Conservation (phyloP, 37 sponge, comb jelly and placozoan species). For the Agelas oroides region DNA sequence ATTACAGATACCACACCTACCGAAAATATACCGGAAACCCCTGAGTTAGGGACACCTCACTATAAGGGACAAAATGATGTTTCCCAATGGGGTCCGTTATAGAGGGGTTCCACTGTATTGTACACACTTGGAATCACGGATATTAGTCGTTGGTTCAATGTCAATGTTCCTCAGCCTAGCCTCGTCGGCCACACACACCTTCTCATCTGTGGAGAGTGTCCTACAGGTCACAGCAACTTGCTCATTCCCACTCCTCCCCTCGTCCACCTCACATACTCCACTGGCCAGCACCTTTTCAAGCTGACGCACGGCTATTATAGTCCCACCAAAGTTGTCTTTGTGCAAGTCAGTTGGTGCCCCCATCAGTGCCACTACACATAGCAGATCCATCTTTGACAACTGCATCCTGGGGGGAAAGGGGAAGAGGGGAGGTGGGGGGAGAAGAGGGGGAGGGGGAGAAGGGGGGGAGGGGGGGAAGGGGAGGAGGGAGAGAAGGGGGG, state of each 20-base stretch:
- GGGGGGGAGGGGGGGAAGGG: no score
- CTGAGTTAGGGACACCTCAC: no score
- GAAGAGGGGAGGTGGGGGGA: no score
- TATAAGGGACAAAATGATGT: no score
- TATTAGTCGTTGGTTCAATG: no score
- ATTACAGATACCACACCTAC: no score
- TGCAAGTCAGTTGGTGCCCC: constrained; percentile 75
- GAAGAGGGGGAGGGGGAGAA: no score
- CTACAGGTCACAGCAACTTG: constrained; percentile 18
- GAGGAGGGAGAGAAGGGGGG: no score
- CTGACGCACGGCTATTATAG: constrained; percentile 24
- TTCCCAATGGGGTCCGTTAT: no score
- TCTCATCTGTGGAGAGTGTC: neutral
- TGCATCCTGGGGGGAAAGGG: neutral
- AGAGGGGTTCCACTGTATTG: no score
- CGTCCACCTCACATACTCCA: constrained; percentile 51
- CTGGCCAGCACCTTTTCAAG: constrained; percentile 54
- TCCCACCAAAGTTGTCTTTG: constrained; percentile 82
- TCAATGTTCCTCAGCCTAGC: constrained; percentile 29
- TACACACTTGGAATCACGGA: no score
- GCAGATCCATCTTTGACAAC: constrained; percentile 10
- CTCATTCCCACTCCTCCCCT: constrained; percentile 31
- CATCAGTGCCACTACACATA: constrained; percentile 75
- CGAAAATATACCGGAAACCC: no score
- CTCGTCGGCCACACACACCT: constrained; percentile 8